These are phyloP conservation scores for Patella vulgata DNA, from an alignment of 1,140 invertebrate species.

Conservation along the genomic window DNA sequence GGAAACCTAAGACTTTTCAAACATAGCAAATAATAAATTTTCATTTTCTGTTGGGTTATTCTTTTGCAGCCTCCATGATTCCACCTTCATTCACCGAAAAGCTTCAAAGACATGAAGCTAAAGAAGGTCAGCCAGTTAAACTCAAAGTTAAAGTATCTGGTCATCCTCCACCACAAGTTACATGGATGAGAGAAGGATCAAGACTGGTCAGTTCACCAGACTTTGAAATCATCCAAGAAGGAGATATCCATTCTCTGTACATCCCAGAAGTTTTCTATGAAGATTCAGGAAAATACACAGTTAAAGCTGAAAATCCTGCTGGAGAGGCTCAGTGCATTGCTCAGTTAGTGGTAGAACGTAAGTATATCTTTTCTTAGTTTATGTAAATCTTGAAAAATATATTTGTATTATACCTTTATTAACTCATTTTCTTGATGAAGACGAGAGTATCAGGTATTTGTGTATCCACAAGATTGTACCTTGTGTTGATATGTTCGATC, in stretches of 20 bases:
- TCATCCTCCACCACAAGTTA: conserved; percentile 67
- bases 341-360: conserved; percentile 62
- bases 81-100: conserved; percentile 68
- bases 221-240: conserved; percentile 66
- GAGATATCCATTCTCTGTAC: conserved; percentile 63
- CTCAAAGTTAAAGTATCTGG: conserved; percentile 68
- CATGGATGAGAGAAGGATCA: conserved; percentile 68
- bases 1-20: no score
- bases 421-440: neutral
- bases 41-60: no score
- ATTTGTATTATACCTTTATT: neutral
- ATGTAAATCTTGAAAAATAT: neutral
- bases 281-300: conserved; percentile 75
- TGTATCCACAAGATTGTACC: neutral
- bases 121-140: conserved; percentile 65
- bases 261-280: conserved; percentile 67
- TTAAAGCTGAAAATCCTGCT: conserved; percentile 60
- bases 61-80: conserved; percentile 65
- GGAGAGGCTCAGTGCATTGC: conserved; percentile 62
- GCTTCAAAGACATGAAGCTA: conserved; percentile 60
- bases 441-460: neutral
- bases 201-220: conserved; percentile 62
- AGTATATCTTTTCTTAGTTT: conserved; percentile 12
- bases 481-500: no score
- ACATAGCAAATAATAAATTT: no score